Evolutionary conservation across 1,140 invertebrate species (phyloP).

Genomic region (Pachypsylla venusta): DNA sequence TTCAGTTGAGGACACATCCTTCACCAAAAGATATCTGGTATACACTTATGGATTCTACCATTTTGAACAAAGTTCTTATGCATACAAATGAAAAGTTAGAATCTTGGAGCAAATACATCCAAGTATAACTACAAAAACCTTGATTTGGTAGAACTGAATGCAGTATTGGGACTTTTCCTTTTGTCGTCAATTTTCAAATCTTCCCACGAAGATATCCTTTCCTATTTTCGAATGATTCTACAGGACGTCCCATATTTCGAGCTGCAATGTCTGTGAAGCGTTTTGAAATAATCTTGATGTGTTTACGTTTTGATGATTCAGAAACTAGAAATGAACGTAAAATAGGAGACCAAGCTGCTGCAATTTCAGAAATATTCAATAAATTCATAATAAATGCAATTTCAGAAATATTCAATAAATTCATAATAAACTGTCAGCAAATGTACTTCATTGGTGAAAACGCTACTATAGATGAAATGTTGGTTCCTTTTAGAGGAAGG

Average conservation of each 20-base stretch:
- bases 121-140: too few species aligned
- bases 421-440: constrained; percentile 28
- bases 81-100: too few species aligned
- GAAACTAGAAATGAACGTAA: constrained; percentile 10
- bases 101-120: too few species aligned
- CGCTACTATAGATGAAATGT: constrained; percentile 31
- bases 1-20: too few species aligned
- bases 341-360: background rate
- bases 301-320: constrained; percentile 14
- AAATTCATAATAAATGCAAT: constrained; percentile 29
- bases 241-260: constrained; percentile 3
- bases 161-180: background rate
- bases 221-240: background rate
- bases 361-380: constrained; percentile 10
- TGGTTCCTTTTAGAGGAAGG: constrained; percentile 29
- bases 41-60: too few species aligned
- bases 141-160: background rate
- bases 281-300: constrained; percentile 1
- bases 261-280: constrained; percentile 8
- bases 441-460: constrained; percentile 23
- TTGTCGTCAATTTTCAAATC: background rate
- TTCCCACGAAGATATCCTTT: background rate
- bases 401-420: constrained; percentile 14
- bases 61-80: too few species aligned
- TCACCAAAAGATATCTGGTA: too few species aligned